Evolutionary conservation across 2,888 invertebrate species (phyloP), one percentile per base, ranked within the genome.

Genomic region (Cryptophagus acutangulus): DNA sequence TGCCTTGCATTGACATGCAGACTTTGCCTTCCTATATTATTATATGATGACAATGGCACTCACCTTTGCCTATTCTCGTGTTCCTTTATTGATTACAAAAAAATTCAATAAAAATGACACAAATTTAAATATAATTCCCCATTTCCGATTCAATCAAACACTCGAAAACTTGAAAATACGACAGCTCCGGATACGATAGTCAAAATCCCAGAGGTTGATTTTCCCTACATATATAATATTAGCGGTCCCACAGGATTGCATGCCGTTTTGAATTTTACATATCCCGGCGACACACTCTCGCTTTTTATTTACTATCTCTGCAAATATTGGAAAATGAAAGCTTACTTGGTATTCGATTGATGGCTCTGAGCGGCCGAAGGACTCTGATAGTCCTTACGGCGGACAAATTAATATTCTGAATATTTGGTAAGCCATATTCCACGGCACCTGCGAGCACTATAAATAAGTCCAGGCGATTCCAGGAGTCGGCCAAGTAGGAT

Each of bases 291-390:
- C 6, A 20, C 6, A 20, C 24, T 20, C 24, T 20, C n/a, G n/a
- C n/a, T n/a, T n/a, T n/a, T n/a, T n/a, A n/a, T n/a, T n/a, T n/a
- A n/a, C n/a, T n/a, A n/a, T n/a, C n/a, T n/a, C n/a, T n/a, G n/a
- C n/a, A n/a, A 20, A 20, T 20, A 28, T 28, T 28, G 5, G 29
- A 41, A 31, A 36, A 33, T 18, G n/a, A 17, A 20, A 29, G 84
- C 92, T 90, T 77, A 92, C 97, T 99, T 67, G 99, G 99, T 80
- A 99, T 99, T 70, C 99, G 84, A 78, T 99, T 99, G 73, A 99
- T 99, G 50, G 99, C 99, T 57, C 99, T 75, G 54, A 99, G 75
- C 33, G 99, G 99, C 65, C 99, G 76, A 49, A 99, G 77, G 49
- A 99, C 99, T 66, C 99, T 81, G 65, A 99, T 95, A 49, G 99